These are phyloP conservation scores for Tachina lurida DNA, from an alignment of 2,888 invertebrate genomes.

Conservation along the genomic window DNA sequence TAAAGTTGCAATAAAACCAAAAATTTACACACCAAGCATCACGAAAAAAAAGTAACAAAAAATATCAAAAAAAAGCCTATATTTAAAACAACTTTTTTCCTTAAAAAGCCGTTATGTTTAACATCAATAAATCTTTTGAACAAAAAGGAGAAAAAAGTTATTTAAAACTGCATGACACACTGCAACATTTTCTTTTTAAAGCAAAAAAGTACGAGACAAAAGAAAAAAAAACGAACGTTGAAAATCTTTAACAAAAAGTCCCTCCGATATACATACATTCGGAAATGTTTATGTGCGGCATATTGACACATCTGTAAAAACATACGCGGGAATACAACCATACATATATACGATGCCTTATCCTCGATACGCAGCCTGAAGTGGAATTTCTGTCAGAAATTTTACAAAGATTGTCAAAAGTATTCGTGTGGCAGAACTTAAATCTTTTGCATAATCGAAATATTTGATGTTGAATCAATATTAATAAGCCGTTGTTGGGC, in stretches of 20 bases:
- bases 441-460: background rate
- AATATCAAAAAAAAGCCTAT: constrained; percentile 11
- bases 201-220: constrained; percentile 14
- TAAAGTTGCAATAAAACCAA: constrained; percentile 30
- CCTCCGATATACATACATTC: background rate
- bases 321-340: constrained; percentile 22
- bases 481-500: background rate
- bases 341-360: constrained; percentile 1
- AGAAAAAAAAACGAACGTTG: background rate
- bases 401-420: background rate
- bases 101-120: constrained; percentile 65
- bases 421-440: background rate
- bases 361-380: background rate
- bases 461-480: background rate
- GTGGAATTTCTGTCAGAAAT: constrained; percentile 9
- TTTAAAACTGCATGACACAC: constrained; percentile 33
- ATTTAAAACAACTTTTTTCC: constrained; percentile 52
- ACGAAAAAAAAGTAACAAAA: background rate
- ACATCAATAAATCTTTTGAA: constrained; percentile 67
- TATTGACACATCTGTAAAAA: constrained; percentile 15
- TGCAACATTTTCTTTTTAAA: constrained; percentile 27
- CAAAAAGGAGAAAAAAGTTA: background rate
- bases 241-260: constrained; percentile 16
- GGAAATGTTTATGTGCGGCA: background rate
- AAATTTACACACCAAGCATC: constrained; percentile 15